Conservation (phyloP, 1,140 invertebrate species). For the Magallana angulata region DNA sequence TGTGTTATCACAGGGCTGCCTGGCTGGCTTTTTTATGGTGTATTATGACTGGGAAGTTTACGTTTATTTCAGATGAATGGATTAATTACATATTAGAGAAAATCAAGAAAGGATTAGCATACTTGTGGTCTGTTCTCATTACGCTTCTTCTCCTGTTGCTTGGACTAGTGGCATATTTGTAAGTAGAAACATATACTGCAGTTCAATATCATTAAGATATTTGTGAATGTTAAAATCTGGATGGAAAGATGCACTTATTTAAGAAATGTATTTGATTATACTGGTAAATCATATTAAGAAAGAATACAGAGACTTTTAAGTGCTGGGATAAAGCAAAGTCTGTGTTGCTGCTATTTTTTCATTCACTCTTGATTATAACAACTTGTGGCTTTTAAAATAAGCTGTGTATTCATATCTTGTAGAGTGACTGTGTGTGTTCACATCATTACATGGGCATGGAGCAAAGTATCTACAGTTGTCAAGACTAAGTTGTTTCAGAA, state of each 20-base stretch:
- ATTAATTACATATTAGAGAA: slow-evolving; percentile 67
- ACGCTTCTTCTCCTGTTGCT: slow-evolving; percentile 69
- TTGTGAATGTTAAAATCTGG: not conserved
- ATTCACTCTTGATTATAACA: not conserved
- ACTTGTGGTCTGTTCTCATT: slow-evolving; percentile 64
- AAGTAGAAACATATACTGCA: slow-evolving; percentile 51
- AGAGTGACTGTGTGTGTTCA: slow-evolving; percentile 70
- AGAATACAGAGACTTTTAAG: not conserved
- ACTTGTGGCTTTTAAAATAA: not conserved
- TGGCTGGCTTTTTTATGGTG: not conserved
- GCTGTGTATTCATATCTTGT: slow-evolving; percentile 44
- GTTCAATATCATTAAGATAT: too few species aligned
- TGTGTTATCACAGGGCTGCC: slow-evolving; percentile 9
- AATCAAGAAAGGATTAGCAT: slow-evolving; percentile 59
- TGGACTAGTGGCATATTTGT: slow-evolving; percentile 72
- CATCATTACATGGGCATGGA: slow-evolving; percentile 59
- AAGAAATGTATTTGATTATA: too few species aligned
- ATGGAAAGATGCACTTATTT: too few species aligned
- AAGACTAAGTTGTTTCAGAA: slow-evolving; percentile 66
- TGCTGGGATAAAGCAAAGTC: not conserved
- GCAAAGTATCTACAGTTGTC: slow-evolving; percentile 62
- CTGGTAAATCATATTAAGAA: too few species aligned
- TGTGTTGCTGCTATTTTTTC: not conserved
- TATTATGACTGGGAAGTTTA: not conserved
- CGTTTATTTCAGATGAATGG: slow-evolving; percentile 70